Conservation (phyloP, 2,113 vertebrate genomes). For the Scomber japonicus region DNA sequence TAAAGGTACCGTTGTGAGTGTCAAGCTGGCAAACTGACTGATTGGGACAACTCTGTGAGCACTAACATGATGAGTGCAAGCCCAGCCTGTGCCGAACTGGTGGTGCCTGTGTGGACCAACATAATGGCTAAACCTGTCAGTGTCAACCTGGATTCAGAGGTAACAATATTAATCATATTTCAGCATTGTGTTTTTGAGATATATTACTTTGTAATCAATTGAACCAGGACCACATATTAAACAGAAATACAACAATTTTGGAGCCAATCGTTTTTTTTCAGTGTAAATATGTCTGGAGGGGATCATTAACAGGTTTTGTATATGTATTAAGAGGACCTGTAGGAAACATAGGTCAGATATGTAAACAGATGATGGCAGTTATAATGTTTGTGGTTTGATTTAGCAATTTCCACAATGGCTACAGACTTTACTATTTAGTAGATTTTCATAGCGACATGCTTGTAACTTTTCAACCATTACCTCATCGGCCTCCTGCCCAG, state of each 20-base stretch:
- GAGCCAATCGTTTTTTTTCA: no score
- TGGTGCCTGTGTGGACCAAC: conserved; percentile 88
- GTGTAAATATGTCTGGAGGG: no score
- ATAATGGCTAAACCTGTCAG: conserved; percentile 90
- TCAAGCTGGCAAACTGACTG: conserved; percentile 84
- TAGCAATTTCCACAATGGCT: not conserved
- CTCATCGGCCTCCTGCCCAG: conserved; percentile 20
- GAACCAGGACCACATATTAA: not conserved
- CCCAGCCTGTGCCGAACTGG: conserved; percentile 90
- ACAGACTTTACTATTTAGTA: conserved; percentile 7
- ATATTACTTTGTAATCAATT: not conserved
- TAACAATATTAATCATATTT: conserved; percentile 49
- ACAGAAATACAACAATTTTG: not conserved
- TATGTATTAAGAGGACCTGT: no score
- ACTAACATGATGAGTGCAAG: conserved; percentile 91
- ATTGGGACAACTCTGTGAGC: conserved; percentile 89
- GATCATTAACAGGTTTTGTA: no score
- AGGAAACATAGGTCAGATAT: not conserved
- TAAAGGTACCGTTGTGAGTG: conserved; percentile 91
- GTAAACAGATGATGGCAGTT: not conserved
- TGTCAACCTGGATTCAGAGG: conserved; percentile 92
- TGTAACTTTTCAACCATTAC: conserved; percentile 27
- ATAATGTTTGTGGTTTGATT: not conserved
- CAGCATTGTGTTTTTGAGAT: no score
- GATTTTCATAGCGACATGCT: conserved; percentile 23